Conservation (phyloP, 92 coral and sea anemone species). For the Blastomussa wellsi region DNA sequence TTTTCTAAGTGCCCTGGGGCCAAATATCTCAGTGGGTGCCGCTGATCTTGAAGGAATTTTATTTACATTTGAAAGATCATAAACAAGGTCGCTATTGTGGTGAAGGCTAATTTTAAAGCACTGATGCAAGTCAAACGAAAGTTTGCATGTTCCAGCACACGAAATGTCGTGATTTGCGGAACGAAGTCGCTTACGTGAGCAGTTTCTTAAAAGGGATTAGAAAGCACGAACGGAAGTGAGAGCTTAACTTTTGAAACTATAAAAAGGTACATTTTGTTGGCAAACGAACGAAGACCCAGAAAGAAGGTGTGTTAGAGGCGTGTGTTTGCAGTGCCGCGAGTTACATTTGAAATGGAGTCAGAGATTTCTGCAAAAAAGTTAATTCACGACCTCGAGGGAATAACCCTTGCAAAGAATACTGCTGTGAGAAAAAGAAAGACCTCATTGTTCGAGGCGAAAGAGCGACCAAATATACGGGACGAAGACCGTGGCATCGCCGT, state of each 20-base stretch:
- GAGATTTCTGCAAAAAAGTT: slow-evolving; percentile 28
- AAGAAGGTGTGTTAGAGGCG: slow-evolving; percentile 45
- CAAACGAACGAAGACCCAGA: background rate
- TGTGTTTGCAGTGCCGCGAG: background rate
- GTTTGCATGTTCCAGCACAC: slow-evolving; percentile 6
- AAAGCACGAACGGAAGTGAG: slow-evolving; percentile 3
- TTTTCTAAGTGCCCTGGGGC: slow-evolving; percentile 15
- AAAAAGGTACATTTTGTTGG: background rate
- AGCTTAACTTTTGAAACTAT: background rate
- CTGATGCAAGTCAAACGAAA: slow-evolving; percentile 18
- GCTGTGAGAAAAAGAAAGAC: slow-evolving; percentile 48
- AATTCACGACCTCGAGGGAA: slow-evolving; percentile 44
- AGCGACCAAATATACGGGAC: slow-evolving; percentile 44
- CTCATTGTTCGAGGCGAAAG: slow-evolving; percentile 66
- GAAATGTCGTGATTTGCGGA: slow-evolving; percentile 9
- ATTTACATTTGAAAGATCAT: slow-evolving; percentile 18
- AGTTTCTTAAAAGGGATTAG: slow-evolving; percentile 1
- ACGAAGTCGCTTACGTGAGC: slow-evolving; percentile 14
- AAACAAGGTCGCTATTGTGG: slow-evolving; percentile 11
- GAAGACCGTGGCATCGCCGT: slow-evolving; percentile 71
- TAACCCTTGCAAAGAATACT: slow-evolving; percentile 49
- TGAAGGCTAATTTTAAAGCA: background rate
- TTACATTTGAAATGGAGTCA: slow-evolving; percentile 20
- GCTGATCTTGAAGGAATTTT: slow-evolving; percentile 17
- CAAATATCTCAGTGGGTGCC: background rate